Evolutionary conservation across 1,140 invertebrate species (phyloP).

Genomic region (Drosophila murphyi): DNA sequence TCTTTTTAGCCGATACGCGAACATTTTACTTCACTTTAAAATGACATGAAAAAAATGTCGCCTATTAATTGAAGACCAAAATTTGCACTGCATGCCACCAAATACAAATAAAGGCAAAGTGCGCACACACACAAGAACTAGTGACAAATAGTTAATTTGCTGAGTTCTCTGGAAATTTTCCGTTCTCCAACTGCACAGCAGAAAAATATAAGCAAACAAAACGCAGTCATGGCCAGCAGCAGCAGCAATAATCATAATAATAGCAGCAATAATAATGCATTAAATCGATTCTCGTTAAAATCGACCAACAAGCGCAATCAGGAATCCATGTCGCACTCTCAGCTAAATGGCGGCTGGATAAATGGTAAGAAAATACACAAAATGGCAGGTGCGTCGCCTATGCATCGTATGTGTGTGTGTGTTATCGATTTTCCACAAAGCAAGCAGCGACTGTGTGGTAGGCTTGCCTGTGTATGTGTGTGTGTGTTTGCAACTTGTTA

Average conservation of each 20-base stretch:
- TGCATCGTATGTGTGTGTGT: slow-evolving; percentile 39
- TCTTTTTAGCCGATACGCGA: slow-evolving; percentile 14
- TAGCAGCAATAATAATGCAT: slow-evolving; percentile 61
- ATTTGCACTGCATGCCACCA: slow-evolving; percentile 9
- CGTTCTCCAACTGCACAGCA: slow-evolving; percentile 10
- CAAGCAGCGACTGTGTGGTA: slow-evolving; percentile 3
- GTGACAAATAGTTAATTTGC: slow-evolving; percentile 1
- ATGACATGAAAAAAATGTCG: slow-evolving; percentile 24
- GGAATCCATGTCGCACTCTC: slow-evolving; percentile 88
- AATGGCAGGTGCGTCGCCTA: slow-evolving; percentile 40
- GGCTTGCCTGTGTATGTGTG: slow-evolving; percentile 9
- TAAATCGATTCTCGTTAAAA: slow-evolving; percentile 71
- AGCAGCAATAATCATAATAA: slow-evolving; percentile 58
- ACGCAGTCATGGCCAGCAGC: slow-evolving; percentile 60
- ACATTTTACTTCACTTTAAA: slow-evolving; percentile 8
- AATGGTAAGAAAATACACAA: slow-evolving; percentile 88
- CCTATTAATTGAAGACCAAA: slow-evolving; percentile 32
- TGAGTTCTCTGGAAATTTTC: neutral
- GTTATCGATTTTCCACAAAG: slow-evolving; percentile 70
- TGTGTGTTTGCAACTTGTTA: neutral
- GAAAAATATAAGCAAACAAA: slow-evolving; percentile 19
- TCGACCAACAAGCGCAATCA: slow-evolving; percentile 76
- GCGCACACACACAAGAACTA: neutral
- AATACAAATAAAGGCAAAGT: slow-evolving; percentile 4
- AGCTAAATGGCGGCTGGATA: slow-evolving; percentile 91